Evolutionary conservation across 2,797 vertebrate species (phyloP), one percentile per base, ranked within the genome.

Genomic region (Centroberyx gerrardi): DNA sequence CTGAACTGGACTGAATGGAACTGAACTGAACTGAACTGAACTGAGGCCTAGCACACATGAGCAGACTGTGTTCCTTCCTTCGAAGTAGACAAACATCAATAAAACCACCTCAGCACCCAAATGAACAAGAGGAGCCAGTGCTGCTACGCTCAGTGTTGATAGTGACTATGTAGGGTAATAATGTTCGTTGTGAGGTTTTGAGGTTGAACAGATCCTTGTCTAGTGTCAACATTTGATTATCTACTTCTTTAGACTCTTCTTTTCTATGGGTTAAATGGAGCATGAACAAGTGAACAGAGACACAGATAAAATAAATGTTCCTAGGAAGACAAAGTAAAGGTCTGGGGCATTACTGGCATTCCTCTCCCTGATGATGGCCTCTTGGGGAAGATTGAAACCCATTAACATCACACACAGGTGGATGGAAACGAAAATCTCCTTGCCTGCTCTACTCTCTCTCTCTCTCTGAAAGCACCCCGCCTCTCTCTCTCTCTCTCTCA

Each of bases 361-460:
- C 91, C 78, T 90, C 33, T 48, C 55, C 46, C 3, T 54, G 53
- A 80, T 77, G 76, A 83, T 73, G 83, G 71, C 61, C 88, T 88
- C 83, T 90, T 89, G 52, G 84, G 81, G 66, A 91, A 91, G 82
- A 88, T 62, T 72, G 52, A 76, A 86, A 86, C 88, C 91, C 85
- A 87, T 94, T 90, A 88, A 84, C 89, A 86, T 88, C 86, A 90
- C 85, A 31, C 88, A 86, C 92, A 94, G 92, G 91, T 95, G 92
- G 92, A 85, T 55, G 69, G 78, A 81, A 87, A 87, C 70, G 44
- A 68, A 74, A 84, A 75, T 60, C 48, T 53, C 55, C 78, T 76
- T 22, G 44, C 28, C 62, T 76, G 31, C 66, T 63, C 68, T 29
- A 65, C 64, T 62, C 52, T 38, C 8, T 40, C 8, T 22, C 6